Evolutionary conservation across 2,888 invertebrate genomes (phyloP).

Genomic region (Cancer borealis): DNA sequence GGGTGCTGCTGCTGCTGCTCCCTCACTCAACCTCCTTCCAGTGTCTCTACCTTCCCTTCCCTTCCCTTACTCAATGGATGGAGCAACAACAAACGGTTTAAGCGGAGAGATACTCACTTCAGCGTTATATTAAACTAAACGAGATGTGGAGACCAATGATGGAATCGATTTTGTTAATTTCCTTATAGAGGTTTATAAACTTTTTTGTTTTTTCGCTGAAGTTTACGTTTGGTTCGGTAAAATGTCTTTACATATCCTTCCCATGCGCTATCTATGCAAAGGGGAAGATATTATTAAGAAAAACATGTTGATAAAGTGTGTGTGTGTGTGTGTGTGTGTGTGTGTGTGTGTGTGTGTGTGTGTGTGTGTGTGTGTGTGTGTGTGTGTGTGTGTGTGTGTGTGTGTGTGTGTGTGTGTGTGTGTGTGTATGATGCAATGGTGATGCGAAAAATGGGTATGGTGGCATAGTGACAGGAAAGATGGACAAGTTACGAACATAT

Average conservation of each 20-base stretch:
- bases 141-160: no score
- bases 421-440: no score
- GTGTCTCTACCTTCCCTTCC: neutral
- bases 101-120: neutral
- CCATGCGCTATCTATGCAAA: neutral
- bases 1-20: neutral
- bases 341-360: no score
- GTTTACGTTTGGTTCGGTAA: neutral
- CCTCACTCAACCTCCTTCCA: neutral
- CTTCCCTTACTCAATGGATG: neutral
- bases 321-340: neutral
- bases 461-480: no score
- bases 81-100: neutral
- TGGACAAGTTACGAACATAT: neutral
- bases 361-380: neutral
- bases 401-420: no score
- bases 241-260: neutral
- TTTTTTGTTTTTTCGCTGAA: no score
- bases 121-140: neutral
- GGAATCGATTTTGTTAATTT: no score
- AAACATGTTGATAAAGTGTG: neutral
- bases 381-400: no score
- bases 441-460: no score
- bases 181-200: no score
- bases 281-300: neutral